Percentiles rank a stretch among this genome's conserved stretches.
These are phyloP conservation scores for Colletes latitarsis DNA, from an alignment of 1,140 invertebrate species.

Conservation along the genomic window DNA sequence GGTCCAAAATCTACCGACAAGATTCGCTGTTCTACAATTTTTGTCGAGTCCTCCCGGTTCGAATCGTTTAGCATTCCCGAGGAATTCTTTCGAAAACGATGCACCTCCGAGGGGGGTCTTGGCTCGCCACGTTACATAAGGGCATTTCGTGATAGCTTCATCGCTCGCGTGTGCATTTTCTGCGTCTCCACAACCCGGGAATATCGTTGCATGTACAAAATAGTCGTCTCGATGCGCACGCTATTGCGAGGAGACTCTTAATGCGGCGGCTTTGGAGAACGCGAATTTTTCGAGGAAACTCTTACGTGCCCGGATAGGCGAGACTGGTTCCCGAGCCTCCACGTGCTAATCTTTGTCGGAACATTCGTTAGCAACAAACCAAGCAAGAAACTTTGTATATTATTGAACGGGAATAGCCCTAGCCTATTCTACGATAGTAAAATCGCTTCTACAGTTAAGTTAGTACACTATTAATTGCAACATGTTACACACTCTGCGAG, in stretches of 20 bases:
- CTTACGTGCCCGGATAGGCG: neutral
- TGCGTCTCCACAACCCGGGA: neutral
- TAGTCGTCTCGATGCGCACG: conserved; percentile 33
- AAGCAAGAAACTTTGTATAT: neutral
- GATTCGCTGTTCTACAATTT: neutral
- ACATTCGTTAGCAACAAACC: neutral
- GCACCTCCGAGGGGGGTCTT: neutral
- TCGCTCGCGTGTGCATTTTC: conserved; percentile 35
- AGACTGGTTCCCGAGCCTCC: neutral
- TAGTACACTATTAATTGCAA: too few species aligned
- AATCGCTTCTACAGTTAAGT: too few species aligned
- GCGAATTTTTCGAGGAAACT: conserved; percentile 22
- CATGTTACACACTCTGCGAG: too few species aligned
- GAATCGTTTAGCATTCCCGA: conserved; percentile 25
- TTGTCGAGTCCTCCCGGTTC: neutral
- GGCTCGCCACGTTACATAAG: conserved; percentile 21
- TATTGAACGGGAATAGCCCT: neutral
- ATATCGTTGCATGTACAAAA: conserved; percentile 37
- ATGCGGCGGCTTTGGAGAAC: neutral
- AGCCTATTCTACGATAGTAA: too few species aligned
- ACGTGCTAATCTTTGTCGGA: neutral
- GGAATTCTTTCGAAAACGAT: conserved; percentile 40
- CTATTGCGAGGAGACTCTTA: conserved; percentile 1
- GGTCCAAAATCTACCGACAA: neutral
- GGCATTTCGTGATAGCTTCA: conserved; percentile 39